Base-by-base conservation (phyloP, 2,797 vertebrate genomes). In the Oreochromis grahami region DNA sequence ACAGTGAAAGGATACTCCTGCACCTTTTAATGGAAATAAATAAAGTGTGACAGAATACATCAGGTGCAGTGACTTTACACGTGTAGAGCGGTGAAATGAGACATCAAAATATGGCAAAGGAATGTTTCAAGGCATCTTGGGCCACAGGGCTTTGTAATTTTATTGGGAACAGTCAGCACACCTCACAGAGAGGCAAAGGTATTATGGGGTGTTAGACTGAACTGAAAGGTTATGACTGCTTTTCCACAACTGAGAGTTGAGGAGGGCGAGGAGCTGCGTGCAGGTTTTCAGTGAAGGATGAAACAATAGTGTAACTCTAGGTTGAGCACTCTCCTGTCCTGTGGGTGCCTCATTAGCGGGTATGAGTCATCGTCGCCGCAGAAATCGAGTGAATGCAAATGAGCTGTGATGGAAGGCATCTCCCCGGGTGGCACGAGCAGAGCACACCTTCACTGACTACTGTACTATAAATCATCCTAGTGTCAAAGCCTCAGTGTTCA, bases 351-450 rank as follows among this genome's bases (percentile, higher is more conserved):
- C 92, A 93, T 95, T 95, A 94, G 89, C 15, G 52, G 68, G 53
- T 38, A 87, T 87, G 87, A 95, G 87, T 94, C 93, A 93, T 90
- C 13, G 68, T 29, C 26, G 4, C 82, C 43, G 12, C 68, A 77
- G 80, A 79, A 90, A 93, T 90, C 60, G 80, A 91, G 79, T 82
- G 86, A 92, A 94, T 92, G 88, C 85, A 94, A 93, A 95, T 92
- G 89, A 86, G 87, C 50, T 41, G 63, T 89, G 91, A 92, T 93
- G 88, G 92, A 90, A 92, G 88, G 86, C 84, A 56, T 87, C 88
- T 92, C 89, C 88, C 81, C 6, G 38, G 89, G 83, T 83, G 87
- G 77, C 84, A 50, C 86, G 82, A 83, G 78, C 63, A 36, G 58
- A 82, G 85, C 79, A 51, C 87, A 87, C 89, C 84, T 82, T 82